Evolutionary conservation across 2,797 vertebrate genomes (phyloP), one percentile per base, ranked within the genome.

Genomic region (Knipowitschia caucasica): DNA sequence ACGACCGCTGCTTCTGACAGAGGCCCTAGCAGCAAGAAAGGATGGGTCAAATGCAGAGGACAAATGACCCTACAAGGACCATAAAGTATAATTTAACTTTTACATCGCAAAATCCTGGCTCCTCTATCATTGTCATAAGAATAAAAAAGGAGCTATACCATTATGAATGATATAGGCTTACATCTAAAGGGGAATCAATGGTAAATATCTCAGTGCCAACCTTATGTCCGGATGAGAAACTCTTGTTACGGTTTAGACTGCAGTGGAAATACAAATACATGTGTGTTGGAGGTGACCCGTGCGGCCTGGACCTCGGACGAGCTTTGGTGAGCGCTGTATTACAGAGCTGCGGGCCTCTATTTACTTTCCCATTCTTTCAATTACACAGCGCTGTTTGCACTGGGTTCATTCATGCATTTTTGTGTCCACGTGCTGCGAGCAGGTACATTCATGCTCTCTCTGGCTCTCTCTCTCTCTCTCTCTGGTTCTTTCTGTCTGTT

Each of bases 401-500:
- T 27, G 50, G 43, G 40, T 55, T 64, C 23, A 50, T 18, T 17
- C 38, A 63, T 42, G 46, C 56, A 62, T 71, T 57, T 60, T 55
- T 64, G 23, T 18, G 39, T 53, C 1, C 52, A 31, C 2, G 44
- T 62, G 58, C 46, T n/a, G 50, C 56, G 50, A 73, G 58, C 69
- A 69, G 64, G 62, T 81, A 71, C 25, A 43, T 64, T 62, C 59
- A 56, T 63, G 56, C 71, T 42, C 35, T 49, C 50, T 26, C 35
- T 52, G 29, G 54, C 35, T 56, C 57, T 24, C 39, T 24, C 14
- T 25, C 21, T 42, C 40, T 40, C 15, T 38, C 42, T 26, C 42
- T 43, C 2, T 36, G 2, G 15, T n/a, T 35, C n/a, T n/a, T n/a
- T n/a, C n/a, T 2, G 11, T 33, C n/a, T 35, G 14, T 35, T 2